phyloP scores from a whole-genome alignment of 2,113 vertebrate genomes.

The Triplophysa siluroides region DNA sequence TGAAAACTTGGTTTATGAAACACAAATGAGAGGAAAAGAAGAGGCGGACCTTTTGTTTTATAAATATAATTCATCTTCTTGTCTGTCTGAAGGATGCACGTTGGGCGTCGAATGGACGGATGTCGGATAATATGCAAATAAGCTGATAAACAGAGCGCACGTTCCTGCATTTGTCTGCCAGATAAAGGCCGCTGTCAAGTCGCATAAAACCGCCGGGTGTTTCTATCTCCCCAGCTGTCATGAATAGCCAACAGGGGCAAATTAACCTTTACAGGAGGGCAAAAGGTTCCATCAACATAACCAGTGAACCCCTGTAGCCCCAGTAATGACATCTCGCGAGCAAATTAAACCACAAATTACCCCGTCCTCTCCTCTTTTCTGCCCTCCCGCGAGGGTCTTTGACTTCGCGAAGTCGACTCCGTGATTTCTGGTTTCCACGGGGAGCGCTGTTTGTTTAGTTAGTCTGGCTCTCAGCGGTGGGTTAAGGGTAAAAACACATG shows the following conservation, averaged over 20 bases:
- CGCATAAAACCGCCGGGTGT: background rate
- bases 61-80: slow-evolving; percentile 48
- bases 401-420: background rate
- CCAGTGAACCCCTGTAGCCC: slow-evolving; percentile 14
- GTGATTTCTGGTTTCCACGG: background rate
- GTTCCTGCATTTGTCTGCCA: slow-evolving; percentile 20
- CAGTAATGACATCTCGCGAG: background rate
- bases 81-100: slow-evolving; percentile 7
- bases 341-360: slow-evolving; percentile 40
- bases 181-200: background rate
- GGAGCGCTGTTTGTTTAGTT: slow-evolving; percentile 21
- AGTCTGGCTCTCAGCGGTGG: slow-evolving; percentile 3
- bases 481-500: slow-evolving; percentile 17
- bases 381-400: slow-evolving; percentile 12
- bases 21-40: slow-evolving; percentile 16
- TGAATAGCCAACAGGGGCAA: slow-evolving; percentile 36
- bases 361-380: background rate
- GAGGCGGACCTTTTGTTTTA: slow-evolving; percentile 16
- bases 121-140: slow-evolving; percentile 25
- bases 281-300: slow-evolving; percentile 37
- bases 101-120: slow-evolving; percentile 6
- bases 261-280: slow-evolving; percentile 42
- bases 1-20: slow-evolving; percentile 35
- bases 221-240: slow-evolving; percentile 15
- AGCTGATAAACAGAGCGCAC: slow-evolving; percentile 11